These are phyloP conservation scores for Euthynnus affinis DNA, from an alignment of 2,797 vertebrate species.

Conservation along the genomic window DNA sequence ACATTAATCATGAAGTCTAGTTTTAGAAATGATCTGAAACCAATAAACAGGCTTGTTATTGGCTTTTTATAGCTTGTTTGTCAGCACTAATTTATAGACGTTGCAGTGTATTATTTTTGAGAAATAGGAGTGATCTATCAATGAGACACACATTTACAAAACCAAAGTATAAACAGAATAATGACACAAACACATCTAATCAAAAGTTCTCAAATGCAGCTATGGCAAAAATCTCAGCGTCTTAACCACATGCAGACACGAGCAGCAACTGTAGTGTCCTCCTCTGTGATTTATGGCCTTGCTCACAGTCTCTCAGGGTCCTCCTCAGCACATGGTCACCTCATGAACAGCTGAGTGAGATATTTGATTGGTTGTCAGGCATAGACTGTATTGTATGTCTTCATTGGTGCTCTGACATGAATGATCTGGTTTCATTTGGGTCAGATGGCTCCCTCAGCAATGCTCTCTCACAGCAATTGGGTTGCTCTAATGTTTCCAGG, in stretches of 20 bases:
- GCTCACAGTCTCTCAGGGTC: conserved; percentile 55
- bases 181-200: conserved; percentile 65
- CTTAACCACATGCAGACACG: conserved; percentile 58
- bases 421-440: conserved; percentile 73
- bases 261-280: conserved; percentile 75
- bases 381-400: conserved; percentile 66
- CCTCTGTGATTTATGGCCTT: conserved; percentile 75
- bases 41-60: conserved; percentile 21
- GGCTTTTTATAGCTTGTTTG: conserved; percentile 22
- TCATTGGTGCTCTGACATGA: conserved; percentile 72
- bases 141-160: conserved; percentile 41
- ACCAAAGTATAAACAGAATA: conserved; percentile 64
- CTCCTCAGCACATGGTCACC: conserved; percentile 74
- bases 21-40: conserved; percentile 39
- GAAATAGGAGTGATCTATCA: conserved; percentile 16
- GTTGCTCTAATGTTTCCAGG: conserved; percentile 24
- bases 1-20: conserved; percentile 42
- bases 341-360: conserved; percentile 80
- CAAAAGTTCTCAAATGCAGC: conserved; percentile 63
- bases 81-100: conserved; percentile 13
- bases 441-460: conserved; percentile 45
- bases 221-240: conserved; percentile 71
- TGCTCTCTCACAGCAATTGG: conserved; percentile 23
- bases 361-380: conserved; percentile 75
- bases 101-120: not conserved